Percentiles rank a stretch among this genome's conserved stretches.
These are phyloP conservation scores for Knipowitschia caucasica DNA, from an alignment of 2,797 vertebrate genomes.

Conservation along the genomic window DNA sequence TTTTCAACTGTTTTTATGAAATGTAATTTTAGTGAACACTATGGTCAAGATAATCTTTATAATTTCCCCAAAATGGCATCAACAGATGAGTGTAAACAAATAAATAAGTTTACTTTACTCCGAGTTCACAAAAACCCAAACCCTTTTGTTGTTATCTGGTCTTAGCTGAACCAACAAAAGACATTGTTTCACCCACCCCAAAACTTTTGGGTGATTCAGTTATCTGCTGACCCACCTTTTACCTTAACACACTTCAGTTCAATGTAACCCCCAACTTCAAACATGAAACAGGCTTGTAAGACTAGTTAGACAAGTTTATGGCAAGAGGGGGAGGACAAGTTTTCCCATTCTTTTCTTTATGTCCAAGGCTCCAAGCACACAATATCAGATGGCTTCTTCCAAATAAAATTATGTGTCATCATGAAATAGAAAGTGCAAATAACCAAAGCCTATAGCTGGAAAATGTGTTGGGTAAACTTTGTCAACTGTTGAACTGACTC, in stretches of 20 bases:
- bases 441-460: conserved; percentile 15
- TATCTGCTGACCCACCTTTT: conserved; percentile 50
- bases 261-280: conserved; percentile 23
- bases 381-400: conserved; percentile 29
- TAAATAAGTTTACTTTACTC: no score
- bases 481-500: conserved; percentile 24
- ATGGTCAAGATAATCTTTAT: no score
- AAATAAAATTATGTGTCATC: background rate
- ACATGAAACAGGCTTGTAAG: conserved; percentile 44
- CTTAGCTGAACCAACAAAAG: conserved; percentile 18
- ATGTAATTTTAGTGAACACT: no score
- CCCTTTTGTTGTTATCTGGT: conserved; percentile 23
- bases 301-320: conserved; percentile 54
- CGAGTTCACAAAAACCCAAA: conserved; percentile 12
- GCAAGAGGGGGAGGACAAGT: conserved; percentile 24
- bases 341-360: conserved; percentile 18
- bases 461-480: conserved; percentile 2
- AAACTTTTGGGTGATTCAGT: conserved; percentile 42
- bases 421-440: conserved; percentile 21
- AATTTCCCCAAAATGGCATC: no score
- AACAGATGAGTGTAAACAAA: no score
- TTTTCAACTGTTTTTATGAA: no score
- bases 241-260: conserved; percentile 9
- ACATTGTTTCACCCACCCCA: conserved; percentile 40
- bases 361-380: no score